Percentiles rank a stretch among this genome's conserved stretches.
phyloP scores from a whole-genome alignment of 2,888 invertebrate species.

The Troilus luridus region DNA sequence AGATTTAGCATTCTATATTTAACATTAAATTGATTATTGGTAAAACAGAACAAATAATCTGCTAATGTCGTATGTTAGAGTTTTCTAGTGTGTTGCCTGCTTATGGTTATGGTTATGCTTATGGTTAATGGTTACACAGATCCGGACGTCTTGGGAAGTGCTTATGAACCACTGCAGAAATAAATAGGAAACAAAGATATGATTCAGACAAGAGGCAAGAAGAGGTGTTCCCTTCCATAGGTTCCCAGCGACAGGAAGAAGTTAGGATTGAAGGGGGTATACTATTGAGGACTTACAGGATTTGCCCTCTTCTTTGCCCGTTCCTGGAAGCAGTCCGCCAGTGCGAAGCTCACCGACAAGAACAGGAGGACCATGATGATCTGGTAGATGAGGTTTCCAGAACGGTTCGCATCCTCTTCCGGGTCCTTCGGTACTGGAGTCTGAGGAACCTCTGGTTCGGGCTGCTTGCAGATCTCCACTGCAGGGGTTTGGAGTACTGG shows the following conservation, averaged over 20 bases:
- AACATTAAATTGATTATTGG: too few species aligned
- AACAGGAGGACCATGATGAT: slow-evolving; percentile 63
- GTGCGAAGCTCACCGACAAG: slow-evolving; percentile 61
- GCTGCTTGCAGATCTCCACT: not conserved
- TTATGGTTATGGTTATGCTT: too few species aligned
- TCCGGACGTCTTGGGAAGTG: not conserved
- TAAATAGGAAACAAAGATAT: not conserved
- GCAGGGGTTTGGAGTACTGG: not conserved
- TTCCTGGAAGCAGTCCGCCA: slow-evolving; percentile 63
- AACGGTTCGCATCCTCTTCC: not conserved
- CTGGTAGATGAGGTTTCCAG: slow-evolving; percentile 61
- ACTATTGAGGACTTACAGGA: slow-evolving; percentile 48
- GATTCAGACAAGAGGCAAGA: not conserved
- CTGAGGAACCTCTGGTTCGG: not conserved
- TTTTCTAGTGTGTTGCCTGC: too few species aligned
- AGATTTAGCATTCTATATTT: too few species aligned
- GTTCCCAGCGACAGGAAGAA: not conserved
- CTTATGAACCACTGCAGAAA: not conserved
- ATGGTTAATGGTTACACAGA: too few species aligned
- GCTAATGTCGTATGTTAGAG: too few species aligned
- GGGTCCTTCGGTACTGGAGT: not conserved
- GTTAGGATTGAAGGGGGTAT: not conserved
- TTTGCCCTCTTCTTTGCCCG: slow-evolving; percentile 52
- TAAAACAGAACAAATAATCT: too few species aligned
- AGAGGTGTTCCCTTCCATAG: not conserved